phyloP scores from a whole-genome alignment of 2,888 invertebrate species.

The Trachelus troglodyta region DNA sequence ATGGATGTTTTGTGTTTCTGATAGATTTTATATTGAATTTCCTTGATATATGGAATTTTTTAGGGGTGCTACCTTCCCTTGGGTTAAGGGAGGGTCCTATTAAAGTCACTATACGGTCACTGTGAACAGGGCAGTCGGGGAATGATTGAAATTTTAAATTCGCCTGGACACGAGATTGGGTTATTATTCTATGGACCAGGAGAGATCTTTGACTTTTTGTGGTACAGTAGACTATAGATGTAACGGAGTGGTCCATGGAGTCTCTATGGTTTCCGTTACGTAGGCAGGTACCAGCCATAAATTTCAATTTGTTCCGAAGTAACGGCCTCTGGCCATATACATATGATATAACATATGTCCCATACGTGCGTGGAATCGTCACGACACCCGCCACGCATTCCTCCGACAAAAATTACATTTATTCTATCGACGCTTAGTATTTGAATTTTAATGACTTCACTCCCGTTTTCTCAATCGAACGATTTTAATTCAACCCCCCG shows the following conservation, averaged over 20 bases:
- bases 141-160: background rate
- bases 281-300: background rate
- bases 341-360: background rate
- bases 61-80: background rate
- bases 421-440: background rate
- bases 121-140: background rate
- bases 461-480: background rate
- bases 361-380: background rate
- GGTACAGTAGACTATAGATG: too few species aligned
- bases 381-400: background rate
- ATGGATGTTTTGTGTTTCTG: background rate
- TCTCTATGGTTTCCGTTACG: background rate
- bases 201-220: background rate
- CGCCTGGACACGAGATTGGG: background rate
- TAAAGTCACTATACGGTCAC: background rate
- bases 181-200: background rate
- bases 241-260: background rate
- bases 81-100: background rate
- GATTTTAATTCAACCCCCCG: background rate
- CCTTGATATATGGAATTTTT: background rate
- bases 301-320: slow-evolving; percentile 4
- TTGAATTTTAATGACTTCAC: background rate
- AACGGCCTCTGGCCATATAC: slow-evolving; percentile 1
- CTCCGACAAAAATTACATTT: background rate
- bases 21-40: background rate